phyloP scores from a whole-genome alignment of 2,888 invertebrate genomes.

The Oscheius sp. region DNA sequence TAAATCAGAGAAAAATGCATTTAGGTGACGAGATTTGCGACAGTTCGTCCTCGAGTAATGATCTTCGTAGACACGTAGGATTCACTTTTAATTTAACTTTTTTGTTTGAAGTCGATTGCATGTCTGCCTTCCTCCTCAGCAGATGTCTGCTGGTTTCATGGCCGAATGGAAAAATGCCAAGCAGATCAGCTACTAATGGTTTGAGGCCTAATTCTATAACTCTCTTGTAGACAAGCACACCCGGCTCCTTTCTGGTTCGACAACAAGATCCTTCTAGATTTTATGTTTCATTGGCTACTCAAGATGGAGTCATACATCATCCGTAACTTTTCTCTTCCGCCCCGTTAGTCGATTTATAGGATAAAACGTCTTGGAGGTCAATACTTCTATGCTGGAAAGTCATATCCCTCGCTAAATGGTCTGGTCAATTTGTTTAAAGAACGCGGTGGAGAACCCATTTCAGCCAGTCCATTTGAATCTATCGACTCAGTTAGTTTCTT shows the following conservation, averaged over 20 bases:
- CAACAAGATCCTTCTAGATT: constrained; percentile 2
- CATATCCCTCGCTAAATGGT: constrained; percentile 16
- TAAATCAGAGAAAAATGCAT: background rate
- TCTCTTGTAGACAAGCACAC: background rate
- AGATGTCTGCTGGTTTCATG: constrained; percentile 37
- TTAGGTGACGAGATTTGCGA: constrained; percentile 10
- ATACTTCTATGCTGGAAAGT: constrained; percentile 12
- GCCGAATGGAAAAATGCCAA: constrained; percentile 37
- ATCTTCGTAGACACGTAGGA: constrained; percentile 3
- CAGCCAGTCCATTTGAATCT: background rate
- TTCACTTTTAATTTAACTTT: background rate
- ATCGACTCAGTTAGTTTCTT: background rate
- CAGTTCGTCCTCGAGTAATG: background rate
- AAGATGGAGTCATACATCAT: constrained; percentile 3
- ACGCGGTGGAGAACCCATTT: constrained; percentile 12
- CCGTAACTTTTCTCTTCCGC: no score
- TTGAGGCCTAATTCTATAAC: background rate
- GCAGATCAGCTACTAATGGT: constrained; percentile 42
- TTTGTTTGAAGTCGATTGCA: constrained; percentile 11
- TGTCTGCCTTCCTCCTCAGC: constrained; percentile 14
- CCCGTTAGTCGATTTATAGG: background rate
- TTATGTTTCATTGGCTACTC: constrained; percentile 5
- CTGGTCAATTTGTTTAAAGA: constrained; percentile 7
- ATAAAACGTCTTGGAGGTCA: constrained; percentile 12
- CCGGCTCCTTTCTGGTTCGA: constrained; percentile 20